A percentile compares a stretch with the other conserved stretches of the same genome.
Evolutionary conservation across 2,888 invertebrate species (phyloP).

Genomic region (Pseudolycoriella hygida): DNA sequence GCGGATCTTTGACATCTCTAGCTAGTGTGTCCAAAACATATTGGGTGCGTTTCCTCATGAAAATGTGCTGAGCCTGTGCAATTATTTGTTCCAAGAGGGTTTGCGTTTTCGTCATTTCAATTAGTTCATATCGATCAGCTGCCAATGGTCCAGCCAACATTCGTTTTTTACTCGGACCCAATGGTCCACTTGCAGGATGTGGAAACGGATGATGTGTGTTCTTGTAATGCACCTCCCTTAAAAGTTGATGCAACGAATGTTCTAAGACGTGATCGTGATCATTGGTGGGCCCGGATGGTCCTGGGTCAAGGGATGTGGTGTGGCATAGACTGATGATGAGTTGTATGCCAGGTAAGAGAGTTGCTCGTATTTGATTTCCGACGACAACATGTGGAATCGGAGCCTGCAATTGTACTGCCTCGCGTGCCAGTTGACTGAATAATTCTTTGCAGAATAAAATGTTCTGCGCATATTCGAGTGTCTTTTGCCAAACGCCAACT

Average conservation of each 20-base stretch:
- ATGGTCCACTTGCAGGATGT: slow-evolving; percentile 83
- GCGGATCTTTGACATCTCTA: slow-evolving; percentile 83
- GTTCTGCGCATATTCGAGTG: slow-evolving; percentile 92
- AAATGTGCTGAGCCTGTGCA: slow-evolving; percentile 88
- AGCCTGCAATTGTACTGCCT: slow-evolving; percentile 84
- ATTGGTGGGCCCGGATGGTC: slow-evolving; percentile 28
- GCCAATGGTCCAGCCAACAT: slow-evolving; percentile 83
- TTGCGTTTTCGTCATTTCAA: slow-evolving; percentile 82
- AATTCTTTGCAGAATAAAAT: slow-evolving; percentile 93
- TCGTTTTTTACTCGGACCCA: slow-evolving; percentile 82
- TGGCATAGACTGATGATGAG: slow-evolving; percentile 83
- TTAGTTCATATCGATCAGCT: slow-evolving; percentile 66
- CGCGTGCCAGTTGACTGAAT: slow-evolving; percentile 83
- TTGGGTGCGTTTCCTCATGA: slow-evolving; percentile 79
- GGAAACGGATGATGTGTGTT: slow-evolving; percentile 90
- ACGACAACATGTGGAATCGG: slow-evolving; percentile 94
- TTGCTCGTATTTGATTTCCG: slow-evolving; percentile 92
- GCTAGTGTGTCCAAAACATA: slow-evolving; percentile 86
- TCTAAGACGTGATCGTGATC: slow-evolving; percentile 95
- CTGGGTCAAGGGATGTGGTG: slow-evolving; percentile 44
- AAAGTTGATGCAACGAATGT: slow-evolving; percentile 84
- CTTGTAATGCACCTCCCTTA: slow-evolving; percentile 81
- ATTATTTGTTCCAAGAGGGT: slow-evolving; percentile 92
- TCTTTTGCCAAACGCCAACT: slow-evolving; percentile 75
- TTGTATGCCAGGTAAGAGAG: slow-evolving; percentile 85